Percentiles rank a stretch among this genome's conserved stretches.
These are phyloP conservation scores for Drosophila rufa DNA, from an alignment of 1,140 invertebrate species.

Conservation along the genomic window DNA sequence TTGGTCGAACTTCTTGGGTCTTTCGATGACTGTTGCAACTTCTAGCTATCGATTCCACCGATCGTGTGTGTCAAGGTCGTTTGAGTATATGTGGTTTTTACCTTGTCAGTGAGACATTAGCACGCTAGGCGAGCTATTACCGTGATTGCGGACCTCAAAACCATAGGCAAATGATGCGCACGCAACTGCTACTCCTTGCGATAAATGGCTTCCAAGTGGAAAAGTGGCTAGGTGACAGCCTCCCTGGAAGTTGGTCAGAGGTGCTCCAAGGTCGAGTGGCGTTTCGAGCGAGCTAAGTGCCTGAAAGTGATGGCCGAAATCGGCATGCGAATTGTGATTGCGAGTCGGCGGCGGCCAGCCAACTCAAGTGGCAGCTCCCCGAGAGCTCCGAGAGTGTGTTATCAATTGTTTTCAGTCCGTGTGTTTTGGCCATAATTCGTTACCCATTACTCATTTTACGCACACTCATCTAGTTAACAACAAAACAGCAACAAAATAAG, in stretches of 20 bases:
- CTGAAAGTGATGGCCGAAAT: constrained; percentile 20
- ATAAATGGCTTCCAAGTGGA: constrained; percentile 30
- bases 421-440: neutral
- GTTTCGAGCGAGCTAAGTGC: constrained; percentile 17
- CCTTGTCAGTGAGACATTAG: constrained; percentile 14
- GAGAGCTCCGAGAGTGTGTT: constrained; percentile 10
- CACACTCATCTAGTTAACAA: neutral
- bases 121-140: constrained; percentile 30
- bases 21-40: constrained; percentile 23
- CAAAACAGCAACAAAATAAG: neutral
- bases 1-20: constrained; percentile 29
- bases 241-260: constrained; percentile 41
- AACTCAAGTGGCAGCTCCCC: constrained; percentile 25
- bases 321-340: constrained; percentile 20
- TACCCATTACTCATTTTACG: constrained; percentile 5
- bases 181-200: constrained; percentile 21
- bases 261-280: constrained; percentile 31
- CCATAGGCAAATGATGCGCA: constrained; percentile 43
- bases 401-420: constrained; percentile 27
- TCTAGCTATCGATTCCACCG: constrained; percentile 34
- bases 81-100: constrained; percentile 16
- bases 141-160: constrained; percentile 19
- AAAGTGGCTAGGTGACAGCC: constrained; percentile 38
- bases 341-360: neutral
- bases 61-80: constrained; percentile 51